phyloP scores from a whole-genome alignment of 1,140 invertebrate genomes.

The Cardiocondyla obscurior region DNA sequence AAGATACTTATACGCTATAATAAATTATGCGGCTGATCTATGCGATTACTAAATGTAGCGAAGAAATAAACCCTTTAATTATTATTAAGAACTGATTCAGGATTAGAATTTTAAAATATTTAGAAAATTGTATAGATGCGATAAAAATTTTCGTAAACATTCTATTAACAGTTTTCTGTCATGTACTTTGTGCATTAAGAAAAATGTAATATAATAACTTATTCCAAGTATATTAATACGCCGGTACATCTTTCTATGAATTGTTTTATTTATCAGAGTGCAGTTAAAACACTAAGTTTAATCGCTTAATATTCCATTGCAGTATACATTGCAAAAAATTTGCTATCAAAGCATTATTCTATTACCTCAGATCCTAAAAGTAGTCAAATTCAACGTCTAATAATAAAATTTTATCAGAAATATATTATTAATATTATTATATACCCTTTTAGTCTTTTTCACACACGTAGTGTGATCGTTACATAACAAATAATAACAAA shows the following conservation, averaged over 20 bases:
- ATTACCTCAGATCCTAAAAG: background rate
- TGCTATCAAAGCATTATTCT: conserved; percentile 5
- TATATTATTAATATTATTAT: background rate
- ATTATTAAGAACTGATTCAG: conserved; percentile 10
- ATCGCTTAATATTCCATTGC: no score
- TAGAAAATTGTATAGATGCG: background rate
- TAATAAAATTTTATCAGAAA: conserved; percentile 4
- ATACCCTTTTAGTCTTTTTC: conserved; percentile 26
- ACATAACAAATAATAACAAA: no score
- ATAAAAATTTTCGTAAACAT: background rate
- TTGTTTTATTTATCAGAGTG: background rate
- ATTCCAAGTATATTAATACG: background rate
- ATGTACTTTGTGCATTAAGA: background rate
- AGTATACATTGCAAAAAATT: conserved; percentile 7
- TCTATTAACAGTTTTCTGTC: background rate
- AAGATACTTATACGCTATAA: conserved; percentile 51
- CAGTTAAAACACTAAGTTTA: conserved; percentile 17
- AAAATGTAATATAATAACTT: background rate
- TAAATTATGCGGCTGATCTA: conserved; percentile 31
- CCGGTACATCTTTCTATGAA: conserved; percentile 6
- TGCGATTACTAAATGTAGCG: conserved; percentile 20
- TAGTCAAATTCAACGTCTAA: conserved; percentile 7
- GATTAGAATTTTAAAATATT: background rate
- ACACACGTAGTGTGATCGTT: background rate
- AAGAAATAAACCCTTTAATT: background rate